These are phyloP conservation scores for Xyrichtys novacula DNA, from an alignment of 2,797 vertebrate species.

Conservation along the genomic window DNA sequence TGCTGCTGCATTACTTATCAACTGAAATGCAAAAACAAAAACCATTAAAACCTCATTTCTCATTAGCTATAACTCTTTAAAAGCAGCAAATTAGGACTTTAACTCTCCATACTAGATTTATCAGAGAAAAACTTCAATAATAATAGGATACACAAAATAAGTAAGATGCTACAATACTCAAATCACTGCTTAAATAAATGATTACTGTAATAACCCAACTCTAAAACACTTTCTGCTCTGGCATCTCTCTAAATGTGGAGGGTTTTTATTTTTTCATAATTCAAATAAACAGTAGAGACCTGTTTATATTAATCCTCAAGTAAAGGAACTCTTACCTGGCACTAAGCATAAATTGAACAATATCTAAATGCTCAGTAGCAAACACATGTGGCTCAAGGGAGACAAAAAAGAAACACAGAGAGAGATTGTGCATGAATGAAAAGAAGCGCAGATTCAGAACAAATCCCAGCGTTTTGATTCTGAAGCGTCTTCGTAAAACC, in stretches of 20 bases:
- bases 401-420: background rate
- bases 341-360: background rate
- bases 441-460: background rate
- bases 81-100: no score
- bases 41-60: background rate
- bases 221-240: background rate
- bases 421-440: background rate
- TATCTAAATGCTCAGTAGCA: background rate
- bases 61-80: background rate
- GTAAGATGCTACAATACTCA: no score
- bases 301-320: no score
- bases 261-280: no score
- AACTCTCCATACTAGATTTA: no score
- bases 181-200: no score
- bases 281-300: no score
- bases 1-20: background rate
- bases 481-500: background rate
- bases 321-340: background rate
- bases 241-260: no score
- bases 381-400: background rate
- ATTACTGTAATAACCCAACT: no score
- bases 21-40: background rate
- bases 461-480: background rate
- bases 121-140: no score
- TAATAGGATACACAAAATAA: no score